Evolutionary conservation across 2,113 vertebrate species (phyloP).

Genomic region (Tretioscincus oriximinensis): DNA sequence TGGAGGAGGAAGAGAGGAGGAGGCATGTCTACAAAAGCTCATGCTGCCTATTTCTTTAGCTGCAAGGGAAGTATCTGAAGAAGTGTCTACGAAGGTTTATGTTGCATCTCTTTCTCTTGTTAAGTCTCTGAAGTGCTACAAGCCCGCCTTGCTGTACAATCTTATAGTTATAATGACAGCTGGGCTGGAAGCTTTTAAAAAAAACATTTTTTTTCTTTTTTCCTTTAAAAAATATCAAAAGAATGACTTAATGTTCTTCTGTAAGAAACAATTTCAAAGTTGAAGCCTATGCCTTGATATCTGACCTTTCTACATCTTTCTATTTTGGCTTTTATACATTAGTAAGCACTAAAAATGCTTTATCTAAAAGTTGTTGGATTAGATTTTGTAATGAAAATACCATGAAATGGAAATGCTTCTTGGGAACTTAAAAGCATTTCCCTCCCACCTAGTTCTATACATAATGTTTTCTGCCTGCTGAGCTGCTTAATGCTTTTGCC

Average conservation of each 20-base stretch:
- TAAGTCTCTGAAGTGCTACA: too few species aligned
- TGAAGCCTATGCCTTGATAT: not conserved
- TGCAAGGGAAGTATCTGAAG: too few species aligned
- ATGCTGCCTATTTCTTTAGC: too few species aligned
- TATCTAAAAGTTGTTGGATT: not conserved
- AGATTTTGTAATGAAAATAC: not conserved
- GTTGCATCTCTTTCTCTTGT: too few species aligned
- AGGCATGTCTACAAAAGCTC: too few species aligned
- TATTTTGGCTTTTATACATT: not conserved
- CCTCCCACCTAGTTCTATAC: not conserved
- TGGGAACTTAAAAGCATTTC: not conserved
- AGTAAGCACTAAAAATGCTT: not conserved
- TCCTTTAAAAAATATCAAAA: not conserved
- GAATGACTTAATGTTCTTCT: not conserved
- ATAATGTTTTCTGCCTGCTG: not conserved
- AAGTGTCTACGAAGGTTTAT: too few species aligned
- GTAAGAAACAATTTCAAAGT: not conserved
- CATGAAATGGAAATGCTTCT: too few species aligned
- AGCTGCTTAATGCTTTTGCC: not conserved
- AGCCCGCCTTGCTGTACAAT: too few species aligned
- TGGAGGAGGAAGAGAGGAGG: too few species aligned
- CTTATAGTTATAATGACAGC: not conserved
- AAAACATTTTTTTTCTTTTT: not conserved
- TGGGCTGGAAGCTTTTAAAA: not conserved
- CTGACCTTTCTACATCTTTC: not conserved